These are phyloP conservation scores for Cynopterus brachyotis DNA, from an alignment of 2,113 vertebrate species.

Conservation along the genomic window DNA sequence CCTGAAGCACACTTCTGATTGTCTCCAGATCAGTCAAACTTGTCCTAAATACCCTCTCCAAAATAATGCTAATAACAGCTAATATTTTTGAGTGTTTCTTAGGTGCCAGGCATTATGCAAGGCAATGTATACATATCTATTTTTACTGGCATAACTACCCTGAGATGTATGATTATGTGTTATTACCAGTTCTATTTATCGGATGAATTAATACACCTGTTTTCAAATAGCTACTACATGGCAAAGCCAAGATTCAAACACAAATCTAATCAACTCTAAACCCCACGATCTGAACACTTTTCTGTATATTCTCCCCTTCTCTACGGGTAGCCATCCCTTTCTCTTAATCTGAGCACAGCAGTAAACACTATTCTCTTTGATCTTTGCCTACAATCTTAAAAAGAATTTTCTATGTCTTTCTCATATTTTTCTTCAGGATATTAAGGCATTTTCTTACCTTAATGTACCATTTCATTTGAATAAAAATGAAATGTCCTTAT, in stretches of 20 bases:
- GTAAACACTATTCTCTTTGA: background rate
- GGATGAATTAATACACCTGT: background rate
- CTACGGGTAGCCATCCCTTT: background rate
- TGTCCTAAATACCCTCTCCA: background rate
- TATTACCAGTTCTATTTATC: background rate
- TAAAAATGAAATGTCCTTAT: constrained; percentile 62
- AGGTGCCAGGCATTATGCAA: background rate
- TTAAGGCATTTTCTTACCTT: background rate
- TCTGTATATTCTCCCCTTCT: background rate
- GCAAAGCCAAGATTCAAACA: background rate
- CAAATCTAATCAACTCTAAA: background rate
- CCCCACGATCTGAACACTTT: background rate
- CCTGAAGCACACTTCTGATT: background rate
- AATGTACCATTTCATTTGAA: constrained; percentile 32
- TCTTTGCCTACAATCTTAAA: background rate
- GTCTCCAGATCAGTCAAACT: background rate
- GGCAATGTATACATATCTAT: background rate
- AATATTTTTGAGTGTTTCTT: background rate
- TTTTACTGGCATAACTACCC: background rate
- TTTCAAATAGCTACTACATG: background rate
- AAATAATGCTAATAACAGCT: background rate
- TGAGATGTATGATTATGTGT: background rate
- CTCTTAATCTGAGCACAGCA: background rate
- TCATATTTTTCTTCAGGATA: background rate
- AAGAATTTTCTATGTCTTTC: background rate